Evolutionary conservation across 2,113 vertebrate species (phyloP).

Genomic region (Saccopteryx bilineata): DNA sequence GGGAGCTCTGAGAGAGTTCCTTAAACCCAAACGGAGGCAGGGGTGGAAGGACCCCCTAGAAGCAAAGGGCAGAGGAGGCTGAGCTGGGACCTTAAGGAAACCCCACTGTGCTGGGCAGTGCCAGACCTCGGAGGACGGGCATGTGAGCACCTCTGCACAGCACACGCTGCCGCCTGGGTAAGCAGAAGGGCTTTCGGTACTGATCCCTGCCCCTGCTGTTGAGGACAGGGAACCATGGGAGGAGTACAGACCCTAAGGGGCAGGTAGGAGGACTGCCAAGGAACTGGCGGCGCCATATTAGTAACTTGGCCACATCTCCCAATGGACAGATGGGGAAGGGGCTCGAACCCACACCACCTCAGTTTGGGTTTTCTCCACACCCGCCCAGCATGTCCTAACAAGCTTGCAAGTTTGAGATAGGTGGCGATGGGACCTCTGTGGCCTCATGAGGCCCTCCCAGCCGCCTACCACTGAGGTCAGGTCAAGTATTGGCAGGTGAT

Average conservation of each 20-base stretch:
- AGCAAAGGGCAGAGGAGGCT: not conserved
- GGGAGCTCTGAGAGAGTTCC: conserved; percentile 6
- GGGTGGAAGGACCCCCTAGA: not conserved
- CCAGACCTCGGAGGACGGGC: not conserved
- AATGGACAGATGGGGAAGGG: not conserved
- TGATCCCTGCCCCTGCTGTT: not conserved
- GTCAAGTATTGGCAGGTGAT: conserved; percentile 74
- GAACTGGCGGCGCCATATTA: not conserved
- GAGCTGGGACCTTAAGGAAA: not conserved
- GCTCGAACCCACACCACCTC: not conserved
- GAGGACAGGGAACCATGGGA: not conserved
- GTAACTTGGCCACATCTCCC: not conserved
- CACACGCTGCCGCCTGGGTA: not conserved
- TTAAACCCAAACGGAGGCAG: not conserved
- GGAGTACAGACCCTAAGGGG: not conserved
- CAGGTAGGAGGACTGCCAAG: not conserved
- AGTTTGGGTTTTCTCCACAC: not conserved
- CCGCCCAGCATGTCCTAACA: not conserved
- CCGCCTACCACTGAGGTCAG: conserved; percentile 49
- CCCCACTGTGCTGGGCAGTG: not conserved
- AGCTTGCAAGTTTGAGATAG: conserved; percentile 16
- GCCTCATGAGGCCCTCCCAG: conserved; percentile 27
- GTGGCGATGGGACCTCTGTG: not conserved
- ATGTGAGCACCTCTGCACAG: not conserved
- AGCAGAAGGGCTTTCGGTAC: not conserved